Evolutionary conservation across 1,140 invertebrate genomes (phyloP).

Genomic region (Grapholita molesta): DNA sequence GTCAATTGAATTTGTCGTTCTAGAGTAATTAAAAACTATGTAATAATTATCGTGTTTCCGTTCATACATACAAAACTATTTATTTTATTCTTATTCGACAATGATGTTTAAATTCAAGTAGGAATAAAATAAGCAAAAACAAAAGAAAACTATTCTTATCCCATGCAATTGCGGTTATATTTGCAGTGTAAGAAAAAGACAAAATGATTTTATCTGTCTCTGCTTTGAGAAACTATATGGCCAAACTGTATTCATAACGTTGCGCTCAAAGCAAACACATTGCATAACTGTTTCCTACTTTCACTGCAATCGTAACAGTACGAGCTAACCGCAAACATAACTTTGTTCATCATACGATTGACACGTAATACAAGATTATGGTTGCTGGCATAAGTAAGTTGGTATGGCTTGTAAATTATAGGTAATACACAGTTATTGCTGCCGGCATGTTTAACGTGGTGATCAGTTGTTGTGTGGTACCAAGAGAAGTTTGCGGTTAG

Average conservation of each 20-base stretch:
- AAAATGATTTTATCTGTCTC: no score
- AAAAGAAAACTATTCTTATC: no score
- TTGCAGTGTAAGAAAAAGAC: no score
- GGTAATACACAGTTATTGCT: not conserved
- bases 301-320: not conserved
- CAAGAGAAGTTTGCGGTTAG: not conserved
- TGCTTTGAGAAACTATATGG: no score
- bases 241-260: not conserved
- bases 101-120: no score
- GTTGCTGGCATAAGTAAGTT: not conserved
- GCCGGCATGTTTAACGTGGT: not conserved
- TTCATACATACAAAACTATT: no score
- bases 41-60: no score
- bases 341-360: not conserved
- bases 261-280: not conserved
- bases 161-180: no score
- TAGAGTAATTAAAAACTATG: no score
- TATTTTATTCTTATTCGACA: no score
- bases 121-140: no score
- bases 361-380: not conserved
- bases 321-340: not conserved
- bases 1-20: no score
- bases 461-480: not conserved
- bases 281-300: constrained; percentile 14
- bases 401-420: not conserved